Base-by-base conservation (phyloP, 2,113 vertebrate genomes). In the Bolborhynchus lineola region DNA sequence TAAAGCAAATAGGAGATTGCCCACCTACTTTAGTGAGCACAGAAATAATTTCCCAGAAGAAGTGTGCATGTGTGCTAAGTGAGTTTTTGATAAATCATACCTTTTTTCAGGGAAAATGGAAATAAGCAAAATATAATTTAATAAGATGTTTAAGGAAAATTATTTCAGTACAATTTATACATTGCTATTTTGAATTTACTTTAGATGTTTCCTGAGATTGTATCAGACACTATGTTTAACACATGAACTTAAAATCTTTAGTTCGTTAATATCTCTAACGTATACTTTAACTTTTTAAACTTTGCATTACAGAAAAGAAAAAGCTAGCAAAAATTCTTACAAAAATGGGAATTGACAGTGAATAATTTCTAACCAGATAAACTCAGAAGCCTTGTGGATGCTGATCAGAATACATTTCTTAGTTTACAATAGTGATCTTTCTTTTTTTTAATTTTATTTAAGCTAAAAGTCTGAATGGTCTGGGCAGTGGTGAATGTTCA, bases 401-500 rank as follows among this genome's bases (percentile, higher is more conserved):
- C 98, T 98, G 97, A 98, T 97, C 97, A 97, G 97, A 98, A 97
- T 97, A 95, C 96, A 96, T 98, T 97, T 98, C 97, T 97, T 98
- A 98, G 98, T 98, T 98, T 98, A 98, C 98, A 98, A 97, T 98
- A 98, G 98, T 75, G 80, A 96, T 95, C 94, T 97, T 97, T 97
- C 91, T 95, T 97, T 95, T 95, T 97, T 94, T 91, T 52, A 89
- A 78, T 93, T 96, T 95, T 97, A 98, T 98, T 98, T 98, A 98
- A 98, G 94, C 96, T 98, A 97, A 98, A 98, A 97, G 97, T 98
- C 98, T 98, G 98, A 98, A 98, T 97, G 98, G 98, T 98, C 98
- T 99, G 99, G 99, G 98, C 98, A 99, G 99, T 99, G 99, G 98
- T 99, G 99, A 99, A 98, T 99, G 99, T 99, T 99, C 98, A 98